Evolutionary conservation across 2,888 invertebrate species (phyloP), one percentile per base, ranked within the genome.

Genomic region (Ligdia adustata): DNA sequence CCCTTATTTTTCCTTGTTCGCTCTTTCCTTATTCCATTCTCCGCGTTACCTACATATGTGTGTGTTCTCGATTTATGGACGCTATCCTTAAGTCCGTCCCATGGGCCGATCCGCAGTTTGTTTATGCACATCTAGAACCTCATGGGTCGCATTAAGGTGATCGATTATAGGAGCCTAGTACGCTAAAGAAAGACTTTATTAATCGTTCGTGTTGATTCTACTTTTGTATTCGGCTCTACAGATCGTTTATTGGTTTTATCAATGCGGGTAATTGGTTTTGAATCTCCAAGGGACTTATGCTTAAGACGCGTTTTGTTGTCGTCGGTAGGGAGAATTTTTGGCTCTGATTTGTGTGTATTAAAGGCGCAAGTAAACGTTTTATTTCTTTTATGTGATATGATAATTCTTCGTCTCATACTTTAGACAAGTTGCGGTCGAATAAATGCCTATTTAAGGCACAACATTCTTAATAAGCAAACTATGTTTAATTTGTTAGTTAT

Each of bases 1-100:
- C n/a, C n/a, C n/a, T n/a, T n/a, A n/a, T n/a, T n/a, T n/a, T 22
- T 22, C 0, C 7, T 22, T 22, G n/a, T n/a, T 22, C 18, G n/a
- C 16, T n/a, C 26, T 11, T 15, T 24, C 27, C 51, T 51, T 24
- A 42, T 9, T 54, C 14, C 52, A 24, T 41, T 18, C 38, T 11
- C 26, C 52, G 50, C 54, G n/a, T n/a, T n/a, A n/a, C n/a, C n/a
- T 56, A 52, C 16, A 57, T 55, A 29, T 39, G 54, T 56, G 58
- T 52, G 60, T 53, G 58, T 56, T 60, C 53, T 60, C 69, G 64
- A 75, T 74, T 74, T 76, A 76, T 72, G 52, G 63, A 51, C 54
- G 56, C 61, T 64, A 60, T 54, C 53, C 51, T 48, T 42, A 58
- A 67, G 70, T 70, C 68, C 69, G 73, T 56, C 57, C 46, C 43